Evolutionary conservation across 37 sponge, comb jelly and placozoan genomes (phyloP).

Genomic region (Aplysina aerophoba): DNA sequence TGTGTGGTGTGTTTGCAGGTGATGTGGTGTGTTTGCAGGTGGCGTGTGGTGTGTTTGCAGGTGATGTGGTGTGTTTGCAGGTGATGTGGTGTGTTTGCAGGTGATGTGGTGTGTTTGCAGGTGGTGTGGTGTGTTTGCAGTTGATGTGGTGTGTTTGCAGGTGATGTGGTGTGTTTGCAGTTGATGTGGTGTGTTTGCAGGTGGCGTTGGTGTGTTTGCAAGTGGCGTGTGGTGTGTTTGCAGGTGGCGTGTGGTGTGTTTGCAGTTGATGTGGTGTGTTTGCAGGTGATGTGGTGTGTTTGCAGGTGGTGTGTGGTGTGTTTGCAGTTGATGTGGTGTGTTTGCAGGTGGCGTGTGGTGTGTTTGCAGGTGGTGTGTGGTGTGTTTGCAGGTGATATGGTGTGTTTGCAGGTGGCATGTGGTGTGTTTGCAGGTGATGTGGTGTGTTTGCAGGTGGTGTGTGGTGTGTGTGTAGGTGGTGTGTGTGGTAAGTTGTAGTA

Average conservation of each 20-base stretch:
- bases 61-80: neutral
- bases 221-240: neutral
- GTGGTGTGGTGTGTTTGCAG: too few species aligned
- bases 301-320: neutral
- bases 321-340: neutral
- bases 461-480: neutral
- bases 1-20: neutral
- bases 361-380: neutral
- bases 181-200: too few species aligned
- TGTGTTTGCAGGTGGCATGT: neutral
- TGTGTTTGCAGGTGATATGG: too few species aligned
- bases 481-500: too few species aligned
- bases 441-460: too few species aligned
- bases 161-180: neutral
- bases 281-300: too few species aligned
- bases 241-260: neutral
- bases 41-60: too few species aligned
- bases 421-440: neutral
- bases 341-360: neutral
- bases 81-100: neutral
- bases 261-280: neutral
- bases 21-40: neutral
- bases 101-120: too few species aligned
- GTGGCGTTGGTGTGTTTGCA: neutral
- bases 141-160: neutral